Percentiles rank a stretch among this genome's conserved stretches.
Conservation (phyloP, 1,140 invertebrate genomes). For the Saccostrea echinata region DNA sequence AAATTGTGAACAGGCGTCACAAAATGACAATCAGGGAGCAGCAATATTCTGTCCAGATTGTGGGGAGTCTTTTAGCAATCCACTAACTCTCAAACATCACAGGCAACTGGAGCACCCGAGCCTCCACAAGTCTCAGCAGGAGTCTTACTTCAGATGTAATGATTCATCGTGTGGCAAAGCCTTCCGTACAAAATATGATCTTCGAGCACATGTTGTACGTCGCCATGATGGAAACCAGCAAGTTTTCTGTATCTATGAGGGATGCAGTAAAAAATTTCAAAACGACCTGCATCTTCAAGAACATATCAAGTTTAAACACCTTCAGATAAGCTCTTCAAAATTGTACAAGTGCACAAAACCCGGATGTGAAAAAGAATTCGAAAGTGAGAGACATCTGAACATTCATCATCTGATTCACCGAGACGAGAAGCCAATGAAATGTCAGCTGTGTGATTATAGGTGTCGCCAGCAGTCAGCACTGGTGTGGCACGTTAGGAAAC, state of each 20-base stretch:
- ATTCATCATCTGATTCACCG: slow-evolving; percentile 90
- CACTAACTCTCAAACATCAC: slow-evolving; percentile 42
- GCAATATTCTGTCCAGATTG: slow-evolving; percentile 42
- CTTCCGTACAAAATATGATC: slow-evolving; percentile 53
- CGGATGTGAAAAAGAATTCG: slow-evolving; percentile 71
- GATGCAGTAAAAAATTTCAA: slow-evolving; percentile 66
- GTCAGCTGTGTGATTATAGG: slow-evolving; percentile 82
- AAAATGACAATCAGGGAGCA: slow-evolving; percentile 44
- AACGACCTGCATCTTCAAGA: slow-evolving; percentile 67
- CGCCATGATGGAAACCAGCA: slow-evolving; percentile 57
- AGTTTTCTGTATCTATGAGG: slow-evolving; percentile 65
- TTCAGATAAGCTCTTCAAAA: slow-evolving; percentile 59
- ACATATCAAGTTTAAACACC: slow-evolving; percentile 68
- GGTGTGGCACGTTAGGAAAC: slow-evolving; percentile 76
- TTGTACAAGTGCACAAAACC: slow-evolving; percentile 68
- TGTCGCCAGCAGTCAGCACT: slow-evolving; percentile 75
- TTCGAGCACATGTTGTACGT: slow-evolving; percentile 60
- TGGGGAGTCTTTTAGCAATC: slow-evolving; percentile 38
- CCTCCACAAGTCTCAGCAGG: slow-evolving; percentile 47
- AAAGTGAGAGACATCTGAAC: slow-evolving; percentile 82
- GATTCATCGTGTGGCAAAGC: slow-evolving; percentile 57
- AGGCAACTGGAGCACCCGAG: slow-evolving; percentile 28
- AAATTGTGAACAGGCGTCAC: slow-evolving; percentile 51
- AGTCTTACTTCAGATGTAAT: slow-evolving; percentile 50
- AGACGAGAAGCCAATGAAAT: slow-evolving; percentile 91